Conservation (phyloP, 2,797 vertebrate species). For the Platyrinchus mystaceus region DNA sequence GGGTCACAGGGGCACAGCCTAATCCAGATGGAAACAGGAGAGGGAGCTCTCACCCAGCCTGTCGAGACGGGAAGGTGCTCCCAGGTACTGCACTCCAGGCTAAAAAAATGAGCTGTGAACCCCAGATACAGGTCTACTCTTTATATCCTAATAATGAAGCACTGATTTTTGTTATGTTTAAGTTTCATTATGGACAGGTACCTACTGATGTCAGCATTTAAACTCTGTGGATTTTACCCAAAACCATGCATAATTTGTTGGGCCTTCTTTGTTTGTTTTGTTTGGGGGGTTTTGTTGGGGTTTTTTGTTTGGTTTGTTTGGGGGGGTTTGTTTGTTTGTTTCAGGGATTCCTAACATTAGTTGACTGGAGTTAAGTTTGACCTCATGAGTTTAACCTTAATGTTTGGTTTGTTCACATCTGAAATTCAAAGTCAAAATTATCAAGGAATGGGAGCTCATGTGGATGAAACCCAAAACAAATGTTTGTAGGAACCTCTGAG, state of each 20-base stretch:
- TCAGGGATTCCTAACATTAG: not conserved
- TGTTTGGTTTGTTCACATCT: slow-evolving; percentile 45
- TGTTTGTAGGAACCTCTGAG: slow-evolving; percentile 72
- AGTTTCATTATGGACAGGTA: not conserved
- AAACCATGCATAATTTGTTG: not conserved
- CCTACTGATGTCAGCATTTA: not conserved
- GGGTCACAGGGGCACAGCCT: not conserved
- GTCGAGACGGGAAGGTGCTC: not conserved
- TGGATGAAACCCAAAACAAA: slow-evolving; percentile 73
- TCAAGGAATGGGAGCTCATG: slow-evolving; percentile 59
- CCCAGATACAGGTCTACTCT: not conserved
- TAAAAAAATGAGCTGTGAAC: not conserved
- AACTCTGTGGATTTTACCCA: not conserved
- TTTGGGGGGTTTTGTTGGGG: rapidly evolving
- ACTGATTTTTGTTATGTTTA: not conserved
- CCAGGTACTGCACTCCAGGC: not conserved
- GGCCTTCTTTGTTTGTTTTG: rapidly evolving
- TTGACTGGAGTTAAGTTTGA: not conserved
- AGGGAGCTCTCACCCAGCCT: slow-evolving; percentile 42
- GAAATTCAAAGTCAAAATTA: slow-evolving; percentile 67
- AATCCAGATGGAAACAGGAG: slow-evolving; percentile 28
- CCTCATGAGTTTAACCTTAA: not conserved
- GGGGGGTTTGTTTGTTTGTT: not conserved
- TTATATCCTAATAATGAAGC: not conserved
- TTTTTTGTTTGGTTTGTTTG: not conserved